Percentiles rank a stretch among this genome's conserved stretches.
Conservation (phyloP, 2,113 vertebrate species). For the Mus musculus region GRCm39 chrX:7161001-7161500, state of each 20-base stretch:
- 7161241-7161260: neutral
- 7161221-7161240: neutral
- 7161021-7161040: slow-evolving; percentile 17
- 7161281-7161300: neutral
- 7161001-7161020: slow-evolving; percentile 36
- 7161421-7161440: neutral
- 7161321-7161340: neutral
- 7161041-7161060: neutral
- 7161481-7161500: neutral
- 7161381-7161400: neutral
- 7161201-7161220: neutral
- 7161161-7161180: neutral
- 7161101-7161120: slow-evolving; percentile 24
- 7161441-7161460: neutral
- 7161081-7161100: slow-evolving; percentile 24
- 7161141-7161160: neutral
- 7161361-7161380: neutral
- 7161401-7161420: slow-evolving; percentile 34
- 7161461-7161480: neutral
- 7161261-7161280: neutral
- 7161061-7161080: slow-evolving; percentile 34
- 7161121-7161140: neutral
- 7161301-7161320: neutral
- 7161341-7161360: neutral
- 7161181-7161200: neutral